Evolutionary conservation across 2,888 invertebrate genomes (phyloP), one percentile per base, ranked within the genome.

Genomic region (Ceriagrion tenellum): DNA sequence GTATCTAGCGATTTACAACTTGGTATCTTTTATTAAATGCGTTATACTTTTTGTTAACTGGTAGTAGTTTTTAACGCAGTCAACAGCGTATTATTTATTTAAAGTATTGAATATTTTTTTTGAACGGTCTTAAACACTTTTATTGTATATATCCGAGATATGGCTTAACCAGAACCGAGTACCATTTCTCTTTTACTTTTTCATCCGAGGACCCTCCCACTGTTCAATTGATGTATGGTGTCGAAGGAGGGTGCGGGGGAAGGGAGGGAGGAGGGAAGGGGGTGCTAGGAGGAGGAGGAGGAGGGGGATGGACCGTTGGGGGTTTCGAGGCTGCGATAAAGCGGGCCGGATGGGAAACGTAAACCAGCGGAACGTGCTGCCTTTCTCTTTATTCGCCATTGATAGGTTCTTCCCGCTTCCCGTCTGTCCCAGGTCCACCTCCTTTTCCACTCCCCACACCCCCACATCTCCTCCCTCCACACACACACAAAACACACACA

Each of bases 341-440:
- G 35, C 35, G 81, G 81, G 35, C 69, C 81, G 81, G 81, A 81
- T 81, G 81, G 81, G 81, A 30, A 81, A 81, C 30, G 81, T 81
- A 81, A 81, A 81, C 81, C 81, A 81, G 81, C 81, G 81, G 35
- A 81, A 81, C 81, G 81, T 81, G 81, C 81, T 81, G 81, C 81
- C 81, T 81, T 81, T 81, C 81, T 81, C 81, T 81, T 35, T 81
- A 81, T 81, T 81, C 81, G 81, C 35, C 81, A 81, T 81, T 81
- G 81, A 81, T 81, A 81, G 81, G 35, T 81, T 81, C 81, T 35
- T 35, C 55, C 56, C 40, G 30, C 40, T 30, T 56, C 26, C 90
- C 40, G 35, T 16, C 40, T 35, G 47, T 35, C 23, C 47, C 47
- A 10, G 10, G 10, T 35, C 69, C 69, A 69, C 69, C 69, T 20